These are phyloP conservation scores for Erebia epiphron DNA, from an alignment of 2,888 invertebrate genomes.

Conservation along the genomic window DNA sequence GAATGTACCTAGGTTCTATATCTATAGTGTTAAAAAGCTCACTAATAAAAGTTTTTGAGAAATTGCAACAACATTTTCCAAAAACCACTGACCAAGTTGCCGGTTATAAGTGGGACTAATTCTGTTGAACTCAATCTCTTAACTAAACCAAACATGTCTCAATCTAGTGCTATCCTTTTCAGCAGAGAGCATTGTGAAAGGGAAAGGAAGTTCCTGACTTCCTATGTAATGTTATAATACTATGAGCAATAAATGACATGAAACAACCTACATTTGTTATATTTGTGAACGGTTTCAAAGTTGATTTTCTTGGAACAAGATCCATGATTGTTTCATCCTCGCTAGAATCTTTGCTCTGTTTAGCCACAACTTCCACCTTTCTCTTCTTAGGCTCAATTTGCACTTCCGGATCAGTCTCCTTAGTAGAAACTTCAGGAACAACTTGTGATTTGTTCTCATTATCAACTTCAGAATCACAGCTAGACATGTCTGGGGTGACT, in stretches of 20 bases:
- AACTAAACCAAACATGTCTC: too few relatives aligned
- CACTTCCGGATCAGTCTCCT: conserved; percentile 58
- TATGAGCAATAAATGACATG: too few relatives aligned
- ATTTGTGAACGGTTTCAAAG: conserved; percentile 69
- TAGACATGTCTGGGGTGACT: conserved; percentile 55
- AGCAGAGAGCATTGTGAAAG: too few relatives aligned
- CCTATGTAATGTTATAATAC: background rate
- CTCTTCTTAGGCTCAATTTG: conserved; percentile 66
- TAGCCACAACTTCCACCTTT: conserved; percentile 61
- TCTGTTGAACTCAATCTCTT: too few relatives aligned
- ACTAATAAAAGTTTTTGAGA: too few relatives aligned
- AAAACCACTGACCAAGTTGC: too few relatives aligned
- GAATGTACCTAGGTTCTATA: too few relatives aligned
- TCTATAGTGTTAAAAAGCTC: too few relatives aligned
- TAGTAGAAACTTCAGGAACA: conserved; percentile 52
- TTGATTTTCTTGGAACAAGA: conserved; percentile 65
- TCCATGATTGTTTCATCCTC: conserved; percentile 75
- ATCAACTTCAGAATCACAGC: conserved; percentile 63
- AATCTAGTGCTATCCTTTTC: too few relatives aligned
- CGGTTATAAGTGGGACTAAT: too few relatives aligned
- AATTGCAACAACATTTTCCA: too few relatives aligned
- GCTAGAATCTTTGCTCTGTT: conserved; percentile 69
- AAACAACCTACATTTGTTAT: conserved; percentile 71
- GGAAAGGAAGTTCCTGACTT: too few relatives aligned
- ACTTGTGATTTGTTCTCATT: conserved; percentile 61